These are phyloP conservation scores for Hormiphora californensis DNA, from an alignment of 37 sponge, comb jelly and placozoan species.

Conservation along the genomic window DNA sequence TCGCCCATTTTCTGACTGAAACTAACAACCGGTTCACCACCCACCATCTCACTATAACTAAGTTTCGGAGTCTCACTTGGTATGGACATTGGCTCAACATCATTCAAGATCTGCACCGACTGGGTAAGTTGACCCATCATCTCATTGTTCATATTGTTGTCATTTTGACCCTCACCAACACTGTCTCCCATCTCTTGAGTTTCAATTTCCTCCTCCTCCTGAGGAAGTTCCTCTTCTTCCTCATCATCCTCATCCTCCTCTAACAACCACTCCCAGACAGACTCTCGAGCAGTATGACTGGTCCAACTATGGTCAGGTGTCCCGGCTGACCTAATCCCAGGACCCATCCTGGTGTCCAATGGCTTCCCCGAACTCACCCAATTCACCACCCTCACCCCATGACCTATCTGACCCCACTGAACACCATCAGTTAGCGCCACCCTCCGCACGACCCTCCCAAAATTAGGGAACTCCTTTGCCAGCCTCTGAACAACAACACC, in stretches of 20 bases:
- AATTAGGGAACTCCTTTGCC: not conserved
- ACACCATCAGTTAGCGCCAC: constrained; percentile 45
- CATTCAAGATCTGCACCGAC: too few relatives aligned
- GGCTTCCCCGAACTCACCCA: constrained; percentile 1
- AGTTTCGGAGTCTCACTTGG: too few relatives aligned
- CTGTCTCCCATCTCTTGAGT: too few relatives aligned
- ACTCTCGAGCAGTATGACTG: constrained; percentile 56
- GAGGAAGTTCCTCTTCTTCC: constrained; percentile 61
- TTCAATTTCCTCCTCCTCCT: too few relatives aligned
- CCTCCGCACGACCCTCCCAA: not conserved
- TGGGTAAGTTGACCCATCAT: too few relatives aligned
- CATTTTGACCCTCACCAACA: too few relatives aligned
- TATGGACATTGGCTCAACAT: too few relatives aligned
- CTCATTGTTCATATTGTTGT: too few relatives aligned
- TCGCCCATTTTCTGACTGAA: too few relatives aligned
- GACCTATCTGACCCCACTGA: not conserved
- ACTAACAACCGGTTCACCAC: too few relatives aligned
- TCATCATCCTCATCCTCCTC: constrained; percentile 54
- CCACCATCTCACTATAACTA: too few relatives aligned
- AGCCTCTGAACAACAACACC: not conserved
- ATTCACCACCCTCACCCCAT: not conserved
- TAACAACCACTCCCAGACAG: constrained; percentile 62
- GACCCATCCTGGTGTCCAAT: not conserved
- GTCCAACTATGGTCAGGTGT: constrained; percentile 7
- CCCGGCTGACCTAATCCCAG: constrained; percentile 41